Evolutionary conservation across 2,797 vertebrate genomes (phyloP).

Genomic region (Neomorphus geoffroyi): DNA sequence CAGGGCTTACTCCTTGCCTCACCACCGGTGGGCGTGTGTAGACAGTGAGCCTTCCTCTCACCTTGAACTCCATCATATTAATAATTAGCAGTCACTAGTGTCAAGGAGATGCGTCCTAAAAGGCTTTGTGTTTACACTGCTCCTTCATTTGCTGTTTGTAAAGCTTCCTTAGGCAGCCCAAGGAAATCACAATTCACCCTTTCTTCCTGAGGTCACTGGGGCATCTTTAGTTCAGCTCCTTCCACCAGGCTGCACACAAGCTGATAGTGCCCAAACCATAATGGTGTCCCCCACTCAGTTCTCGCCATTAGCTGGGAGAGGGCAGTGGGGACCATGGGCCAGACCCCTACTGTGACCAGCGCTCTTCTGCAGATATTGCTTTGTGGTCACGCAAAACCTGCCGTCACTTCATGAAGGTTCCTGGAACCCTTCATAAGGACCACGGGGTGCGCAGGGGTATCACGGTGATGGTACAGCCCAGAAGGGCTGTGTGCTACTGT

Average conservation of each 20-base stretch:
- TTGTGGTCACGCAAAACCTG: neutral
- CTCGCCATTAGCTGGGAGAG: neutral
- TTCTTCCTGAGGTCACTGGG: neutral
- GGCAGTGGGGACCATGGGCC: fast-evolving
- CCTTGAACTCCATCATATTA: neutral
- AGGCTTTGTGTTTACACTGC: neutral
- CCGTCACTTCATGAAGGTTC: fast-evolving
- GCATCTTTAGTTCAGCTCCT: neutral
- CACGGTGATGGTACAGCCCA: fast-evolving
- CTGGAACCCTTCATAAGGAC: neutral
- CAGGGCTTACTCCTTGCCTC: neutral
- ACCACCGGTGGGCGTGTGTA: neutral
- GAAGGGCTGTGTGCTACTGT: neutral
- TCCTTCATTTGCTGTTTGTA: neutral
- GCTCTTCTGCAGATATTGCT: neutral
- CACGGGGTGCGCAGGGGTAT: fast-evolving
- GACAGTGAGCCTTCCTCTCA: neutral
- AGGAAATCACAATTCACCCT: neutral
- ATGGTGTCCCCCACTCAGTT: neutral
- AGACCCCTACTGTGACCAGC: neutral
- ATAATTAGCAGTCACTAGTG: neutral
- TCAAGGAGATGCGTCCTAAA: neutral
- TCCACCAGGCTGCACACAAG: fast-evolving
- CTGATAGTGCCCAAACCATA: fast-evolving
- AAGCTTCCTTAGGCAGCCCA: neutral